Evolutionary conservation across 2,888 invertebrate species (phyloP), one percentile per base, ranked within the genome.

Genomic region (Andrena hattorfiana): DNA sequence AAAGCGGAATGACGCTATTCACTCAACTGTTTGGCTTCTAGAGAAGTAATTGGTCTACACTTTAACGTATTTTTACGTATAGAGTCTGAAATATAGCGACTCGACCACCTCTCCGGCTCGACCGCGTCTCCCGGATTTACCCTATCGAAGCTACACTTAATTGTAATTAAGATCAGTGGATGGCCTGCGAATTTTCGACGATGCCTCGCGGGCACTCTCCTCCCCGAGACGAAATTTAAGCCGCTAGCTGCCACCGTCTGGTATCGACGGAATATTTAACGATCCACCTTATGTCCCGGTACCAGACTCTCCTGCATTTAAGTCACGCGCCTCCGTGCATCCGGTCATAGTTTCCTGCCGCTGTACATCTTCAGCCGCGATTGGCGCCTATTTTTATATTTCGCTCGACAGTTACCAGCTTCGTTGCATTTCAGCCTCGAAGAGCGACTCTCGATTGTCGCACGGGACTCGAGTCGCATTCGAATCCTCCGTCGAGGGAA

Each of bases 341-440:
- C 89, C 90, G 88, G 90, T 84, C 81, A 80, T 77, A 90, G 85
- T 88, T 90, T 91, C 90, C 91, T 90, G 90, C 82, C 87, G 62
- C 48, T 71, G 81, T 83, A 81, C 83, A 81, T 83, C 86, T 81
- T 51, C 72, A 23, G 62, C 67, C 74, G 76, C 72, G 69, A 82
- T 85, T 80, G 75, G 42, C 66, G 78, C 72, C 71, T 77, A 84
- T 76, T 87, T 83, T 83, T 81, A 78, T 75, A 80, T 86, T 85
- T 83, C 63, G 81, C 51, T 70, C 79, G 74, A 72, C 71, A 66
- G 48, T 66, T 49, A 66, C 66, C 69, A n/a, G 32, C 67, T 63
- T 67, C 62, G 49, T 23, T 26, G 64, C 63, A 20, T 68, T 79
- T 56, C 8, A 72, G 56, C 72, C 67, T 64, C 80, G 75, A 80